Conservation (phyloP, 2,797 vertebrate species). For the Babyrousa celebensis region DNA sequence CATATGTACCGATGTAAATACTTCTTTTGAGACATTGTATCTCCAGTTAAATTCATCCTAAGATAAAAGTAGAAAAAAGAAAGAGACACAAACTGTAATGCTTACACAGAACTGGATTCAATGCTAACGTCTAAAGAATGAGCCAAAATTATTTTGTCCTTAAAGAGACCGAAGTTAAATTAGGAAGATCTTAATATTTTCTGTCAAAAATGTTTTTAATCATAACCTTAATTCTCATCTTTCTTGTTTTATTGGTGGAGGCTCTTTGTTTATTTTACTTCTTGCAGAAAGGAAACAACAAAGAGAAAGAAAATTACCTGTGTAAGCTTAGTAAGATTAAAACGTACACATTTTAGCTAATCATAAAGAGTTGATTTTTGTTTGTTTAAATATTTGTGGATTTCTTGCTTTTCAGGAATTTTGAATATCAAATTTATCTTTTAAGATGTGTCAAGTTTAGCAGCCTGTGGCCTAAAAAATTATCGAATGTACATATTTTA, state of each 20-base stretch:
- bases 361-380: constrained; percentile 30
- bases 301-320: constrained; percentile 21
- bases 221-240: neutral
- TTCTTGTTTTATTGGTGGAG: neutral
- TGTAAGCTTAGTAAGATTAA: neutral
- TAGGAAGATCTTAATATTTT: constrained; percentile 48
- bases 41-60: neutral
- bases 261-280: constrained; percentile 67
- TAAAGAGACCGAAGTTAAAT: constrained; percentile 52
- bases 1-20: neutral
- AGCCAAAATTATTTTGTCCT: constrained; percentile 28
- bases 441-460: constrained; percentile 67
- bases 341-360: neutral
- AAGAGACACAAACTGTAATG: constrained; percentile 18
- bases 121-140: constrained; percentile 51
- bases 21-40: no score
- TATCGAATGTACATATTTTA: constrained; percentile 50
- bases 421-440: constrained; percentile 46
- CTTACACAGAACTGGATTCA: constrained; percentile 35
- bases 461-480: constrained; percentile 69
- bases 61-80: constrained; percentile 53
- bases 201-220: constrained; percentile 27
- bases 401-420: constrained; percentile 69
- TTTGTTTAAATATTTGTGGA: constrained; percentile 39
- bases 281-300: constrained; percentile 8